Base-by-base conservation (phyloP, 2,113 vertebrate genomes). In the Barnardius zonarius region DNA sequence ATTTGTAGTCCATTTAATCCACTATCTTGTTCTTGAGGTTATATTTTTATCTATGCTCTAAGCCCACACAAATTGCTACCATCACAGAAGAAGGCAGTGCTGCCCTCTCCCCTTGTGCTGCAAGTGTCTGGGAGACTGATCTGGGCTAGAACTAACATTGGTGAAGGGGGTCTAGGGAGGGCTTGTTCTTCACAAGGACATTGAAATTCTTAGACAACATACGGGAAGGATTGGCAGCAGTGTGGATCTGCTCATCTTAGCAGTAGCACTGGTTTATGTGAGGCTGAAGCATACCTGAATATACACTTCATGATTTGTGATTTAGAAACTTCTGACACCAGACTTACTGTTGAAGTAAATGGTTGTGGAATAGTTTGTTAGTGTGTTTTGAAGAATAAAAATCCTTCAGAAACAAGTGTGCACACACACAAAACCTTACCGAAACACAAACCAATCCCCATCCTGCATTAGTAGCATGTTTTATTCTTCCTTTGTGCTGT, bases 351-450 rank as follows among this genome's bases (percentile, higher is more conserved):
- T 69, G 17, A 59, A 27, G 11, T 59, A 37, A 75, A 44, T 37
- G 33, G 11, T 41, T 84, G 44, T 54, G n/a, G 66, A 70, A 30
- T 41, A 69, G 31, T 54, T 72, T 25, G 11, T 69, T 74, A 9
- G 1, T 76, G 23, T 86, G 27, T 6, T 5, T 44, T 22, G 67
- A 73, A 63, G 39, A 44, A 41, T 39, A 27, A 37, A 81, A 78
- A 22, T 43, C 30, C 24, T 67, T 88, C 18, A 51, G 48, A 77
- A 90, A 30, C 4, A 16, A 4, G 2, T 3, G 3, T 1, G 1
- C 14, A 7, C 6, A 10, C 8, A 5, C 15, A 15, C 2, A 20
- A 24, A 15, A 4, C 3, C 4, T 10, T 27, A n/a, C 17, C 3
- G 10, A n/a, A 55, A n/a, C 15, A 6, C 25, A 54, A 55, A 23